Conservation (phyloP, 2,888 invertebrate genomes). For the Ligdia adustata region DNA sequence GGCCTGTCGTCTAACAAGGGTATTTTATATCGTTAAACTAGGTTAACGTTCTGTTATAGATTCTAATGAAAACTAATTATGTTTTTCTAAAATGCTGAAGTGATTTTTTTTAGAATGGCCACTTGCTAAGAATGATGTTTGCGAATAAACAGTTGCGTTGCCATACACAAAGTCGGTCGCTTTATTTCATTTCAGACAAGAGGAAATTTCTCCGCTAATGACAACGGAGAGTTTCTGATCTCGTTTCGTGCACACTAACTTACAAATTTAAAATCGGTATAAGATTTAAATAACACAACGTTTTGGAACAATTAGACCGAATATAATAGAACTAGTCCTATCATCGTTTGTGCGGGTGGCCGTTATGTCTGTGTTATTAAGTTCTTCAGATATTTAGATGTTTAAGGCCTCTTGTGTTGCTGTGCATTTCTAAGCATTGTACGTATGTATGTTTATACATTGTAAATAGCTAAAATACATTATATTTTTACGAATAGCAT, state of each 20-base stretch:
- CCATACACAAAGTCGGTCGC: no score
- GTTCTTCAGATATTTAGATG: slow-evolving; percentile 69
- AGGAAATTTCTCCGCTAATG: no score
- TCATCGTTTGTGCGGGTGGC: slow-evolving; percentile 71
- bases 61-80: slow-evolving; percentile 71
- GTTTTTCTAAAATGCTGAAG: slow-evolving; percentile 73
- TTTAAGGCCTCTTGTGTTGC: slow-evolving; percentile 80
- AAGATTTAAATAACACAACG: no score
- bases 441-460: slow-evolving; percentile 84
- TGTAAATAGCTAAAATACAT: slow-evolving; percentile 82
- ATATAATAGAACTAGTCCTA: slow-evolving; percentile 56
- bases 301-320: slow-evolving; percentile 7
- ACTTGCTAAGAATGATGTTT: slow-evolving; percentile 67
- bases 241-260: slow-evolving; percentile 16
- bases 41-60: slow-evolving; percentile 64
- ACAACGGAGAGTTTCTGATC: no score
- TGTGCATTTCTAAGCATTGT: slow-evolving; percentile 84
- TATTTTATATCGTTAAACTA: slow-evolving; percentile 71
- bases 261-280: slow-evolving; percentile 18
- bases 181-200: no score
- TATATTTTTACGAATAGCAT: slow-evolving; percentile 84
- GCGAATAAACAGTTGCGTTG: slow-evolving; percentile 37
- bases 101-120: slow-evolving; percentile 67
- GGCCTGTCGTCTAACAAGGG: slow-evolving; percentile 82
- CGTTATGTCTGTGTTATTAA: slow-evolving; percentile 80